These are phyloP conservation scores for Drosophila mimetica DNA, from an alignment of 2,888 invertebrate species.

Conservation along the genomic window DNA sequence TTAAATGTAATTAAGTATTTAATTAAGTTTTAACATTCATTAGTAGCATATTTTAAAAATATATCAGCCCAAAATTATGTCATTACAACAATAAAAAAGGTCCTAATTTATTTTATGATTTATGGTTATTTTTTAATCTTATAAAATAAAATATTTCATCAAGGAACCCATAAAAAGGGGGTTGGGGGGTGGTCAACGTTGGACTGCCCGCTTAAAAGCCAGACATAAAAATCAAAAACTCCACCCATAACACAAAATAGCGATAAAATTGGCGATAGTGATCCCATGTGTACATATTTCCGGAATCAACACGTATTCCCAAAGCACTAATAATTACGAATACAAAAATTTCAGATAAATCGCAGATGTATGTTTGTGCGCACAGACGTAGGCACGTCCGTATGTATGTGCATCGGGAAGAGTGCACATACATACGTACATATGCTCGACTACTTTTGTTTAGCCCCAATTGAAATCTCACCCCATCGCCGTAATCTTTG, in stretches of 20 bases:
- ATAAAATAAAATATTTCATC: too few species aligned
- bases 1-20: too few species aligned
- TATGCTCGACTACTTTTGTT: conserved; percentile 44
- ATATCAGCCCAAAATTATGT: too few species aligned
- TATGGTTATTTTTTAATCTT: too few species aligned
- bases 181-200: neutral
- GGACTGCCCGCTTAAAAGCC: neutral
- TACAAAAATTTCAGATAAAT: conserved; percentile 21
- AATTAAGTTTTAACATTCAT: too few species aligned
- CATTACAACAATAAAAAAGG: too few species aligned
- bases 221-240: conserved; percentile 2
- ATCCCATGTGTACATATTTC: neutral
- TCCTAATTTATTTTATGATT: too few species aligned
- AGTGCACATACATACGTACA: conserved; percentile 37
- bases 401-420: conserved; percentile 32
- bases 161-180: neutral
- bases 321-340: neutral
- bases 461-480: conserved; percentile 44
- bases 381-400: conserved; percentile 1
- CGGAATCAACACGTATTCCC: conserved; percentile 31
- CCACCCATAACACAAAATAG: neutral
- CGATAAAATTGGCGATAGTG: neutral
- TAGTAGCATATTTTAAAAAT: too few species aligned
- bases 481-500: conserved; percentile 41
- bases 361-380: neutral